Evolutionary conservation across 2,113 vertebrate genomes (phyloP), one percentile per base, ranked within the genome.

Genomic region (Calidris pygmaea): DNA sequence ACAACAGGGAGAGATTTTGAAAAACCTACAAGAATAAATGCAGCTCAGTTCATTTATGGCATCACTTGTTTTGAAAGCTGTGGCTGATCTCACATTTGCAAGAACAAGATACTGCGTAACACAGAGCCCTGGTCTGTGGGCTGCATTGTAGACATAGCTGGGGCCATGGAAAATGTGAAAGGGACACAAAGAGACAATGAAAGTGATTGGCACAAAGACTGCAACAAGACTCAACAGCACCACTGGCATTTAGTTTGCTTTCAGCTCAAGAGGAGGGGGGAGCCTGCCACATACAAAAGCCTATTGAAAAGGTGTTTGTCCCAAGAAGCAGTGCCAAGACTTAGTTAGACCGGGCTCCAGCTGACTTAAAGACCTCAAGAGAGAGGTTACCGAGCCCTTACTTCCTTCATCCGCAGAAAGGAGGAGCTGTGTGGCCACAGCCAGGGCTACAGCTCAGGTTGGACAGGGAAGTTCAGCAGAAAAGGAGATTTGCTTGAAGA

Each of bases 241-340:
- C 66, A 17, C 81, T 87, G 95, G 93, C 92, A 80, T 92, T 87
- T 55, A 7, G 70, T 27, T 91, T 52, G 89, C 94, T 92, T 94
- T 92, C 84, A 87, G 95, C 86, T 56, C n/a, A 73, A 74, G 56
- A 60, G 80, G 74, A 95, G 82, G 92, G 80, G 93, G 78, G 84
- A 95, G 97, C 89, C 87, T 91, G 94, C 87, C 15, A 2, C 55
- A 82, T 34, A 97, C 95, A 97, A 96, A 95, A 91, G 96, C 65
- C 92, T 65, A 85, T 96, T 96, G 94, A 96, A 95, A 96, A 97
- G 95, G 96, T 95, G 96, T 95, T 96, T 93, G 92, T 82, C 45
- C 0, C 6, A 72, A 93, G 92, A 20, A 91, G 74, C 87, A 16
- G 80, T 72, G 94, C 95, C 96, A 95, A 95, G 29, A 35, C 58